These are phyloP conservation scores for Fistularia tabacaria DNA, from an alignment of 2,797 vertebrate genomes.

Conservation along the genomic window DNA sequence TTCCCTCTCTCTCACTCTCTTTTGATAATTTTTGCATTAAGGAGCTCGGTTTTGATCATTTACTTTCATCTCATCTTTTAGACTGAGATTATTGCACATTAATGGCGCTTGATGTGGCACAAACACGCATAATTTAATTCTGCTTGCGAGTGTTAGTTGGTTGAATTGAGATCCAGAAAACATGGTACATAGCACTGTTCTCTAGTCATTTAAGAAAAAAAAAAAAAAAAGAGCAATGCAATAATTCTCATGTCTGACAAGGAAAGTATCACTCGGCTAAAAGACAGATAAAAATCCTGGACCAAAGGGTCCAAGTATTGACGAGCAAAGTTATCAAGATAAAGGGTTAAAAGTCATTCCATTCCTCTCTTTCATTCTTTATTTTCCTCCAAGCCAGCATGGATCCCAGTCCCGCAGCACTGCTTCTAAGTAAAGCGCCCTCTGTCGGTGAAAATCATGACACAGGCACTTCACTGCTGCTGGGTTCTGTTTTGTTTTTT, in stretches of 20 bases:
- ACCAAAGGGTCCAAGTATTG: no score
- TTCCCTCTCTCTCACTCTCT: slow-evolving; percentile 15
- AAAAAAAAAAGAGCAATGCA: not conserved
- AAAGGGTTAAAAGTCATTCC: slow-evolving; percentile 28
- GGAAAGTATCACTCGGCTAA: slow-evolving; percentile 16
- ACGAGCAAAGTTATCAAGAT: no score
- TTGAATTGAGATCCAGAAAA: not conserved
- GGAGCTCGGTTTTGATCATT: slow-evolving; percentile 34
- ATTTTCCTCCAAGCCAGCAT: slow-evolving; percentile 19
- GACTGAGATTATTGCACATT: slow-evolving; percentile 40
- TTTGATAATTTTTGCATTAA: slow-evolving; percentile 47
- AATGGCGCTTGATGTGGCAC: slow-evolving; percentile 35
- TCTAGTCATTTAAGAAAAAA: no score
- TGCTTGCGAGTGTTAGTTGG: not conserved
- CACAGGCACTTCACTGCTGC: slow-evolving; percentile 35
- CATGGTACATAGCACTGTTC: not conserved
- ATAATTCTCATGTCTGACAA: slow-evolving; percentile 31
- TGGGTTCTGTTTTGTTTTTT: no score
- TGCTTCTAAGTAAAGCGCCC: slow-evolving; percentile 67
- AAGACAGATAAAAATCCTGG: not conserved
- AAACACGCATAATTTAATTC: slow-evolving; percentile 26
- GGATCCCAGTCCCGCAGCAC: slow-evolving; percentile 33
- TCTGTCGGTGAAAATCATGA: slow-evolving; percentile 63
- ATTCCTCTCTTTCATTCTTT: slow-evolving; percentile 6
- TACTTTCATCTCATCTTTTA: slow-evolving; percentile 42